phyloP scores from a whole-genome alignment of 2,113 vertebrate genomes.

The Girardinichthys multiradiatus region DNA sequence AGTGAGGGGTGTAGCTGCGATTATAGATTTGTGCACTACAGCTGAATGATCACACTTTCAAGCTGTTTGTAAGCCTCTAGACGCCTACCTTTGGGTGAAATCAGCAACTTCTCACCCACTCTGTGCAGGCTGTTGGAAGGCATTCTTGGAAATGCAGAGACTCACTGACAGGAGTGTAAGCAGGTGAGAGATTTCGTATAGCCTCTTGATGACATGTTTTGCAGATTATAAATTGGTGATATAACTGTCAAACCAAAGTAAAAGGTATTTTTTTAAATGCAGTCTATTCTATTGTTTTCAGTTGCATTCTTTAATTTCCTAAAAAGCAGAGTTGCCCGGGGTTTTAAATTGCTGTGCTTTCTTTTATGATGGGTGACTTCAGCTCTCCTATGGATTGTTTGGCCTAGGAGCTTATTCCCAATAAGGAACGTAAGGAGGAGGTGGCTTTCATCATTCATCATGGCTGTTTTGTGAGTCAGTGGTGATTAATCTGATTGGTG shows the following conservation, averaged over 20 bases:
- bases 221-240: conserved; percentile 33
- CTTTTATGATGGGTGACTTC: background rate
- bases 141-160: conserved; percentile 60
- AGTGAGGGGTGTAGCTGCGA: conserved; percentile 25
- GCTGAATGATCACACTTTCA: conserved; percentile 38
- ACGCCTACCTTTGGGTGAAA: conserved; percentile 56
- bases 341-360: background rate
- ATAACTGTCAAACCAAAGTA: conserved; percentile 16
- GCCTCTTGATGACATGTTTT: conserved; percentile 36
- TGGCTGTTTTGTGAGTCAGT: conserved; percentile 51
- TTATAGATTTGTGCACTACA: conserved; percentile 13
- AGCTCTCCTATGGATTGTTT: background rate
- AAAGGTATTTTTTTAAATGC: background rate
- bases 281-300: background rate
- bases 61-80: conserved; percentile 33
- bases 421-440: conserved; percentile 40
- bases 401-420: background rate
- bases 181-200: conserved; percentile 23
- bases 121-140: conserved; percentile 51
- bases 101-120: conserved; percentile 56
- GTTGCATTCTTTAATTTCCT: conserved; percentile 9
- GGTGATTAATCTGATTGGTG: conserved; percentile 53
- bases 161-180: conserved; percentile 37
- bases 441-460: conserved; percentile 34
- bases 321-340: background rate